Evolutionary conservation across 2,888 invertebrate species (phyloP).

Genomic region (Campopleginae sp.): DNA sequence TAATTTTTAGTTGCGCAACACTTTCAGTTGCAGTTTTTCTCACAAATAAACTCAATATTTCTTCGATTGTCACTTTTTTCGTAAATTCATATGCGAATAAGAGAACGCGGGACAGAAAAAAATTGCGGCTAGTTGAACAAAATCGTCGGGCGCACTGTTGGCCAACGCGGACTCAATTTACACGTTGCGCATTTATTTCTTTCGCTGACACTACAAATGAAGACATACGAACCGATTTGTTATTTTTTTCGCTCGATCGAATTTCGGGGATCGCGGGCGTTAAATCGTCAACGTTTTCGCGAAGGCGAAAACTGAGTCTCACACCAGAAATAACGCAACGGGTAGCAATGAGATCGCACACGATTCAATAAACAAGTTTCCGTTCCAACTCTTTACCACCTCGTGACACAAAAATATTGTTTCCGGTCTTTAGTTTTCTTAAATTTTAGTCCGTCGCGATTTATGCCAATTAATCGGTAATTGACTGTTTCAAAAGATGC

Average conservation of each 20-base stretch:
- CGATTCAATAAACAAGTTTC: neutral
- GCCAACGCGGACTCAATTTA: constrained; percentile 24
- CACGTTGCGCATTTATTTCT: constrained; percentile 23
- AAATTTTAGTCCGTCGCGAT: no score
- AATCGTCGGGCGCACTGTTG: constrained; percentile 5
- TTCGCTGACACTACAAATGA: constrained; percentile 34
- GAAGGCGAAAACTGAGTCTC: neutral
- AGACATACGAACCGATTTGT: constrained; percentile 50
- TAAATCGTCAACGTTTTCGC: constrained; percentile 60
- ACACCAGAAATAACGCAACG: neutral
- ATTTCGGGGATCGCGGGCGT: constrained; percentile 61
- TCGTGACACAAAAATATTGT: neutral
- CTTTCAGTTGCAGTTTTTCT: neutral
- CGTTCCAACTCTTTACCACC: neutral
- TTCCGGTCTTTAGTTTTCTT: neutral
- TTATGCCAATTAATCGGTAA: no score
- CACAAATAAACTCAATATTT: neutral
- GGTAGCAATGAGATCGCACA: neutral
- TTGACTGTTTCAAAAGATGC: no score
- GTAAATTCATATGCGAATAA: neutral
- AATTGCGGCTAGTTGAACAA: constrained; percentile 24
- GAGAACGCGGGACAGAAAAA: neutral
- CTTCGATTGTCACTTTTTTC: neutral
- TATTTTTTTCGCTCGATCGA: constrained; percentile 51
- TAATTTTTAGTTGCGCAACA: neutral